Conservation (phyloP, 2,113 vertebrate genomes). For the Syngnathus floridae region DNA sequence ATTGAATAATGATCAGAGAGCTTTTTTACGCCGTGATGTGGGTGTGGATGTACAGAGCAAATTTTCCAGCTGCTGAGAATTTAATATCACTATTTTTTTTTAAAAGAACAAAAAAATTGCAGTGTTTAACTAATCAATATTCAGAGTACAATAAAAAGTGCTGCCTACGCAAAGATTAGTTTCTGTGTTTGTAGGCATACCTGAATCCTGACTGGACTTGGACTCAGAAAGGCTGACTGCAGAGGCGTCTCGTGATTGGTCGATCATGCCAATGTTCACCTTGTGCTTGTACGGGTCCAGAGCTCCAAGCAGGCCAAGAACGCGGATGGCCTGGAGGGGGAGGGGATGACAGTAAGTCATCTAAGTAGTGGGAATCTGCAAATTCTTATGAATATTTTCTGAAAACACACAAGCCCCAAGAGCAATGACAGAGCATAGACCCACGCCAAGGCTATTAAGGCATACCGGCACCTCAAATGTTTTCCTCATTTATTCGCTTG, state of each 20-base stretch:
- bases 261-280: constrained; percentile 99
- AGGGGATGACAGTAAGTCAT: constrained; percentile 9
- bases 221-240: constrained; percentile 95
- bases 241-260: constrained; percentile 94
- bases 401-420: neutral
- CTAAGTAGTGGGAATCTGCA: neutral
- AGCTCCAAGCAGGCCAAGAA: constrained; percentile 89
- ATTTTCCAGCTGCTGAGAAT: constrained; percentile 32
- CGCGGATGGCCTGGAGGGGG: constrained; percentile 84
- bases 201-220: constrained; percentile 95
- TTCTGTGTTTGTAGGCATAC: constrained; percentile 60
- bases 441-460: neutral
- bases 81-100: constrained; percentile 5
- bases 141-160: neutral
- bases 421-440: neutral
- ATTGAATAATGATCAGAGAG: neutral
- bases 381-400: neutral
- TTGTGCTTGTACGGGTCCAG: constrained; percentile 98
- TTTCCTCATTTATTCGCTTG: neutral
- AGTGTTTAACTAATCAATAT: constrained; percentile 10
- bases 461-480: neutral
- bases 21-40: neutral
- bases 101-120: constrained; percentile 11
- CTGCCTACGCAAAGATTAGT: neutral
- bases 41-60: neutral